Conservation (phyloP, 1,140 invertebrate species). For the Diuraphis noxia region DNA sequence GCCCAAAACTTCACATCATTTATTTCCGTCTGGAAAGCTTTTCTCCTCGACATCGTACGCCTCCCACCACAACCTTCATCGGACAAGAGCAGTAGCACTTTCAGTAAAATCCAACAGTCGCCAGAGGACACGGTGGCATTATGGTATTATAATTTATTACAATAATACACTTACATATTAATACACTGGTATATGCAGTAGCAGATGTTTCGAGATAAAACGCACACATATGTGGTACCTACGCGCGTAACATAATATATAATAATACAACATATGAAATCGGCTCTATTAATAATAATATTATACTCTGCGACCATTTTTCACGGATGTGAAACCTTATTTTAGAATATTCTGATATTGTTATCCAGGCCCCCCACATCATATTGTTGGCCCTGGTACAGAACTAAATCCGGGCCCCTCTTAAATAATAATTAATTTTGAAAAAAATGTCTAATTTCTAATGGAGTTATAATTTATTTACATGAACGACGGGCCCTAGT, state of each 20-base stretch:
- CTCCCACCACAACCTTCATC: neutral
- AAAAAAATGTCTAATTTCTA: too few species aligned
- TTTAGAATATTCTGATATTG: too few species aligned
- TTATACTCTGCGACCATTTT: neutral
- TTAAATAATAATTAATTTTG: too few species aligned
- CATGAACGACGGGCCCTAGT: too few species aligned
- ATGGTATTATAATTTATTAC: neutral
- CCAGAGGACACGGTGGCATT: neutral
- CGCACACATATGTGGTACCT: neutral
- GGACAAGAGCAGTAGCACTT: neutral
- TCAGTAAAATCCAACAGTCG: neutral
- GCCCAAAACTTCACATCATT: neutral
- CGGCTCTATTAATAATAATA: neutral
- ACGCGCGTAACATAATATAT: neutral
- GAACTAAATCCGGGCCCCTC: too few species aligned
- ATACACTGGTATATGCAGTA: neutral
- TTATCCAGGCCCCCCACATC: too few species aligned
- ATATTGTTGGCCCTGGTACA: too few species aligned
- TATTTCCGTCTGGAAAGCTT: neutral
- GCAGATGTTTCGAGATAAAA: slow-evolving; percentile 5
- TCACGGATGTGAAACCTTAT: neutral
- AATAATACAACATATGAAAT: neutral
- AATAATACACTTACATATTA: neutral
- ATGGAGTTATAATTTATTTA: too few species aligned
- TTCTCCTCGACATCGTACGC: neutral